A percentile compares a stretch with the other conserved stretches of the same genome.
Evolutionary conservation across 2,113 vertebrate genomes (phyloP).

Genomic region (Jacana jacana): DNA sequence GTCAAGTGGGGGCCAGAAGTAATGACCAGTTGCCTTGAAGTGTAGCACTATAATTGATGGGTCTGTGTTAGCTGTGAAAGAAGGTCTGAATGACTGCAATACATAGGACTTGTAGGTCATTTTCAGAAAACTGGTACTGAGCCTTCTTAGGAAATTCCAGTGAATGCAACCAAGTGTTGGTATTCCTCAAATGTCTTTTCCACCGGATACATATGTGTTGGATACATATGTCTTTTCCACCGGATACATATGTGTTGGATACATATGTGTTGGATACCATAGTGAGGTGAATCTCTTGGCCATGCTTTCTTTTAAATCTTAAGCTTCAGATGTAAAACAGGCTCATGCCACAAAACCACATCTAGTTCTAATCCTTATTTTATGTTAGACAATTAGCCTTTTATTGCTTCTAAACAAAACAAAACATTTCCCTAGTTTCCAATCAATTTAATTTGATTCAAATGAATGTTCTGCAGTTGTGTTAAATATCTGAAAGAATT

Average conservation of each 20-base stretch:
- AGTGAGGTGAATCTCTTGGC: neutral
- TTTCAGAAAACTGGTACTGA: neutral
- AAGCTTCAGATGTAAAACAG: neutral
- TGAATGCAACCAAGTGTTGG: neutral
- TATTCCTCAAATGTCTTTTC: neutral
- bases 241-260: neutral
- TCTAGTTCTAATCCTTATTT: neutral
- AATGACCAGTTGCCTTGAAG: neutral
- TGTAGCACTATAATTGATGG: neutral
- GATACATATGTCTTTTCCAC: neutral
- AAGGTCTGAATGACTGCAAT: neutral
- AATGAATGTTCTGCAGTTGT: neutral
- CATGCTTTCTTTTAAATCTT: neutral
- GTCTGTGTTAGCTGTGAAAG: neutral
- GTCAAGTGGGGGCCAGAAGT: neutral
- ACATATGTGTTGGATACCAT: neutral
- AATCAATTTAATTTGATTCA: neutral
- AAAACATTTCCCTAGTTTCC: neutral
- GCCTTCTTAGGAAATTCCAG: neutral
- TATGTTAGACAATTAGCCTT: neutral
- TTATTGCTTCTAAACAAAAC: neutral
- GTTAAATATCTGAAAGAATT: neutral
- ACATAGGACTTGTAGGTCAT: neutral
- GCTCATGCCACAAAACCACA: neutral
- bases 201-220: neutral